Base-by-base conservation (phyloP, 1,140 invertebrate species). In the Homarus americanus region DNA sequence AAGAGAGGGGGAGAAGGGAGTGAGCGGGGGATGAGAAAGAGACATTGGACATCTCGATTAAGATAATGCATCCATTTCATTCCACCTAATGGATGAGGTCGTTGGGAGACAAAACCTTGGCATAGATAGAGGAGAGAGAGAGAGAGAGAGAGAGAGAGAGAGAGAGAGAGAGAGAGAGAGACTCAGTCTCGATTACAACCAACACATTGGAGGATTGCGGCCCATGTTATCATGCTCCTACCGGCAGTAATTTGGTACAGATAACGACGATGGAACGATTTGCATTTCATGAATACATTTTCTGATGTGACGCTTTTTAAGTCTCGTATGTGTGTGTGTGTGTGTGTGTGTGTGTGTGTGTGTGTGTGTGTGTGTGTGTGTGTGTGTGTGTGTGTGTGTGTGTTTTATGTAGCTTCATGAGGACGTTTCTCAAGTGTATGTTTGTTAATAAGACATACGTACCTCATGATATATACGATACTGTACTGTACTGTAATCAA, bases 281-380 rank as follows among this genome's bases (percentile, higher is more conserved):
- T 88, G 86, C 86, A 88, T 88, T 66, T 88, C 86, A 88, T 88
- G 86, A 80, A 88, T 88, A 80, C 76, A 72, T 88, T 69, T 69
- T 66, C 34, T 20, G n/a, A 38, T 69, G 28, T 32, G 63, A 69
- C 3, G 9, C 53, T 58, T 15, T 20, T 20, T 49, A 49, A 7
- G 44, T 49, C 4, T 49, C 5, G 15, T 58, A 20, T 58, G 15
- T 58, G 15, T 66, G 24, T 5, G n/a, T 66, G 63, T 28, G 20
- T 66, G 28, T 5, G 24, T 66, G 3, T 12, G n/a, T 36, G 24
- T 40, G 34, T 44, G 40, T 76, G 53, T 40, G 40, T 76, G 36
- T 20, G 73, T 7, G 40, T 79, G 28, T 49, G 41, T 20, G n/a
- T 79, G 76, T 76, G 17, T 76, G 40, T 40, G 36, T 38, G 73